A percentile compares a stretch with the other conserved stretches of the same genome.
phyloP scores from a whole-genome alignment of 2,113 vertebrate species.

The Ailurus styani region DNA sequence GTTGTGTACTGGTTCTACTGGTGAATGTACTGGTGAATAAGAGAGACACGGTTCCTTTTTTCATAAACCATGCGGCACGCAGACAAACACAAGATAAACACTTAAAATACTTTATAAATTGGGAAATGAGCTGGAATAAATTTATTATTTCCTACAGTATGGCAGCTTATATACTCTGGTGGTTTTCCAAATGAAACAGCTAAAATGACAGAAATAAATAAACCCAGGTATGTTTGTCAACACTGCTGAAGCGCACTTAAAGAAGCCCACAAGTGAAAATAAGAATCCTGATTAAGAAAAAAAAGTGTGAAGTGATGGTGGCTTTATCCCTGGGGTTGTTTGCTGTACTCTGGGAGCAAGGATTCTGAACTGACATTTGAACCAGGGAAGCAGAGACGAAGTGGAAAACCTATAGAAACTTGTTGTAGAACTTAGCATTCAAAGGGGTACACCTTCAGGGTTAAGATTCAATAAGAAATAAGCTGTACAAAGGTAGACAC shows the following conservation, averaged over 20 bases:
- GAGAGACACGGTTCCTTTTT: background rate
- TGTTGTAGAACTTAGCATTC: background rate
- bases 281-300: rapidly evolving
- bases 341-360: background rate
- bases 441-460: background rate
- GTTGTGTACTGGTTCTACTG: too few relatives aligned
- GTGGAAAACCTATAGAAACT: background rate
- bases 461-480: background rate
- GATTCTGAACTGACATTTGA: background rate
- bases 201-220: background rate
- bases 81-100: background rate
- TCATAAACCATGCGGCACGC: background rate
- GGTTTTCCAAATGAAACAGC: background rate
- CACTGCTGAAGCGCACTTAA: background rate
- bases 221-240: background rate
- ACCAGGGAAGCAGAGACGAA: background rate
- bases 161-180: background rate
- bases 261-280: background rate
- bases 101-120: background rate
- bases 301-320: background rate
- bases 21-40: background rate
- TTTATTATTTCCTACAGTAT: background rate
- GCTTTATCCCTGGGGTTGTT: background rate
- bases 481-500: background rate
- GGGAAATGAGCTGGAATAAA: background rate